Evolutionary conservation across 2,797 vertebrate genomes (phyloP).

Genomic region (Coluber constrictor): DNA sequence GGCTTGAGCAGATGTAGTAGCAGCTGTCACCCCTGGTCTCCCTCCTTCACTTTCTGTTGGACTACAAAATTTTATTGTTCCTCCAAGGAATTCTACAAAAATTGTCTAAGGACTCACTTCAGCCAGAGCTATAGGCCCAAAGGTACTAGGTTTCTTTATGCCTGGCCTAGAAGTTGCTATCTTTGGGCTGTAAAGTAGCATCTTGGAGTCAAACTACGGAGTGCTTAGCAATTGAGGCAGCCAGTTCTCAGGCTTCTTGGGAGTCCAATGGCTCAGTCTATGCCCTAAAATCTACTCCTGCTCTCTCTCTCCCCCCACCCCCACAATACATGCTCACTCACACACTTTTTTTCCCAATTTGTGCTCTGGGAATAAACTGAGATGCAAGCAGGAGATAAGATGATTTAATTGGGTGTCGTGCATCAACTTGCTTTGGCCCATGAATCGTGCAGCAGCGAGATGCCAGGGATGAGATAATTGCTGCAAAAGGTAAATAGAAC

Average conservation of each 20-base stretch:
- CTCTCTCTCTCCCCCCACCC: not conserved
- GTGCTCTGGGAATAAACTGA: constrained; percentile 23
- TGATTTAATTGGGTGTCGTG: constrained; percentile 34
- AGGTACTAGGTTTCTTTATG: not conserved
- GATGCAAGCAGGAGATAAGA: constrained; percentile 37
- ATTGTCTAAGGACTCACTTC: not conserved
- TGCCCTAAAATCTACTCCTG: not conserved
- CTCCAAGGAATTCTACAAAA: not conserved
- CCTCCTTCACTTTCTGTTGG: not conserved
- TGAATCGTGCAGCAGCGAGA: constrained; percentile 14
- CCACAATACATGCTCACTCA: not conserved
- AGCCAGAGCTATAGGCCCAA: not conserved
- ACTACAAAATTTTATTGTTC: constrained; percentile 5
- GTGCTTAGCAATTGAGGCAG: constrained; percentile 9
- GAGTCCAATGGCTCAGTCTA: not conserved
- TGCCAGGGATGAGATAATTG: constrained; percentile 39
- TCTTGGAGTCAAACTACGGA: not conserved
- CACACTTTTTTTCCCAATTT: not conserved
- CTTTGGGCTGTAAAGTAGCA: not conserved
- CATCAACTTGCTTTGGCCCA: constrained; percentile 29
- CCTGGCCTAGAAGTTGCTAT: not conserved
- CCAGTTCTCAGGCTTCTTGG: constrained; percentile 19
- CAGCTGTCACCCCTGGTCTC: constrained; percentile 4
- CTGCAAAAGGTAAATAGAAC: constrained; percentile 34
- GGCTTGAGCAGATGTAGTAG: constrained; percentile 20